Evolutionary conservation across 2,888 invertebrate genomes (phyloP), one percentile per base, ranked within the genome.

Genomic region (Bellardia bayeri): DNA sequence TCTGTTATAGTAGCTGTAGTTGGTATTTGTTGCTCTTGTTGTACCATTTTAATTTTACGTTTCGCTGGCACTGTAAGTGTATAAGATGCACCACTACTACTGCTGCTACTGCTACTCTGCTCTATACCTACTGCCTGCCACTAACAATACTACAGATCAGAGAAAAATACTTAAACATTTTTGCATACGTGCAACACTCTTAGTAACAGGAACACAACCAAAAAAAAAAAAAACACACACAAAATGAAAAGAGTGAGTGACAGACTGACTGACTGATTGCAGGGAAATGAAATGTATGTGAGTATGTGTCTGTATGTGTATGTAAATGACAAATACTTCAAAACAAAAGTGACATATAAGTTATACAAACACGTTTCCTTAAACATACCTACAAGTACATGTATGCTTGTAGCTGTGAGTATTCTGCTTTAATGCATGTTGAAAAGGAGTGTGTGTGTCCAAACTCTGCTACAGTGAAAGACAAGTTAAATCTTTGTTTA

Each of bases 31-130:
- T 68, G 71, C 56, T 74, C 3, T 72, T 66, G 30, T 75, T 68
- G 82, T 80, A 56, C 74, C 75, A 83, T 89, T 89, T 89, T 86
- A 89, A 89, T 89, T 89, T 89, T 74, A 89, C 89, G 89, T 89
- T 88, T 89, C 89, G 88, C 80, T 89, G 89, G 74, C 69, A 82
- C 80, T 83, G 61, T 82, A 78, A 82, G 89, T 82, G 79, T 51
- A 72, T 75, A 80, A 83, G 71, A 80, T 75, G 63, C 54, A 23
- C 49, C 42, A 74, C 40, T 69, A 23, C 14, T 30, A 42, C 33
- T 30, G 11, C 30, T 23, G 9, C 7, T 30, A 3, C 8, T 40
- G 40, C 33, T 37, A 63, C 23, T 23, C 42, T 42, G 7, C 45
- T 11, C 9, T 11, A 45, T 11, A 45, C 45, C 40, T 14, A 58